A percentile compares a stretch with the other conserved stretches of the same genome.
Conservation (phyloP, 2,113 vertebrate genomes). For the Myrmecobius fasciatus region DNA sequence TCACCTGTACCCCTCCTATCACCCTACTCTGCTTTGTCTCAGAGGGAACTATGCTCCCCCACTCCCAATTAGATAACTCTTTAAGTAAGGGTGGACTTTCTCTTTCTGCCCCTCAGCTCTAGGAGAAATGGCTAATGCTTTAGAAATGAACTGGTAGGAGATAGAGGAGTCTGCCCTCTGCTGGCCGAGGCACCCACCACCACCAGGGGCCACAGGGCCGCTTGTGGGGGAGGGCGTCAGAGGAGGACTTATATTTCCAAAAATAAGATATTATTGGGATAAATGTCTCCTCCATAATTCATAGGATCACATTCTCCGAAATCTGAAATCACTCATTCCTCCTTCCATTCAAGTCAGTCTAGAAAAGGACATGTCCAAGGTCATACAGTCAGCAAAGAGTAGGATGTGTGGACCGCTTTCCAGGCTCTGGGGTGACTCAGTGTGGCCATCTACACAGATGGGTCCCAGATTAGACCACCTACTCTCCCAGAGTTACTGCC, state of each 20-base stretch:
- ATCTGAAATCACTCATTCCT: neutral
- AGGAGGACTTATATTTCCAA: neutral
- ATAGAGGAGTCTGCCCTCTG: constrained; percentile 41
- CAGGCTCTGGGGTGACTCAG: neutral
- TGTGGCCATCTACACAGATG: neutral
- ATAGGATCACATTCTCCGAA: neutral
- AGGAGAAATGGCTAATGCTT: neutral
- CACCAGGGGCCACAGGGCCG: constrained; percentile 29
- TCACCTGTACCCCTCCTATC: neutral
- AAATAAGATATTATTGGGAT: neutral
- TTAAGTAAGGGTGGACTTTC: neutral
- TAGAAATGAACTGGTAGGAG: neutral
- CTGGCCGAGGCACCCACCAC: constrained; percentile 56
- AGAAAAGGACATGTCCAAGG: neutral
- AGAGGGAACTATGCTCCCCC: no score
- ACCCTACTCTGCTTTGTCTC: neutral
- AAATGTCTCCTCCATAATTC: neutral
- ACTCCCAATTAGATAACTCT: neutral
- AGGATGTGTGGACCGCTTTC: neutral
- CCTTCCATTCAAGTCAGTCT: neutral
- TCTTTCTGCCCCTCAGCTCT: neutral
- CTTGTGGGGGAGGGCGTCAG: neutral
- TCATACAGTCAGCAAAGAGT: neutral
- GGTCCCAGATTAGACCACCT: neutral
- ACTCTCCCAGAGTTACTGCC: neutral